These are phyloP conservation scores for Brachystomella parvula DNA, from an alignment of 1,140 invertebrate species.

Conservation along the genomic window DNA sequence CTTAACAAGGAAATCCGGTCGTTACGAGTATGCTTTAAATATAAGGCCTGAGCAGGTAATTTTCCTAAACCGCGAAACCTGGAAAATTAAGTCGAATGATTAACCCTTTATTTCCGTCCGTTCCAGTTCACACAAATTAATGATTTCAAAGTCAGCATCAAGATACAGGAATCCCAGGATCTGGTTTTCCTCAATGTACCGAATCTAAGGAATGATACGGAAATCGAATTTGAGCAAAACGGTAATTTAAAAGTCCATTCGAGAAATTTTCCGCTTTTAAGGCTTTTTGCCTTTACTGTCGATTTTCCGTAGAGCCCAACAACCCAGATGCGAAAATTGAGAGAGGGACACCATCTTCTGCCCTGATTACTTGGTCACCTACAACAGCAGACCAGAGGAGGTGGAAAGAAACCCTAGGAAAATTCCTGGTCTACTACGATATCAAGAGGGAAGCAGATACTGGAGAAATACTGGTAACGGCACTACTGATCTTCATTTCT, in stretches of 20 bases:
- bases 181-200: conserved; percentile 50
- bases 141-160: conserved; percentile 49
- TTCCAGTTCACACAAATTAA: conserved; percentile 15
- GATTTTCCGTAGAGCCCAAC: not conserved
- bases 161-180: conserved; percentile 50
- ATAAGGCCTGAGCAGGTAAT: conserved; percentile 45
- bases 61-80: not conserved
- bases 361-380: conserved; percentile 43
- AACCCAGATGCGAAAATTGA: conserved; percentile 21
- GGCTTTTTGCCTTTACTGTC: not conserved
- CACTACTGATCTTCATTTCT: not conserved
- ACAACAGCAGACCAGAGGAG: conserved; percentile 47
- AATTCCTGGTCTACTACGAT: conserved; percentile 57
- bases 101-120: conserved; percentile 39
- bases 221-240: conserved; percentile 42
- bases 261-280: not conserved
- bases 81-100: not conserved
- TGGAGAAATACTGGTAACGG: conserved; percentile 50
- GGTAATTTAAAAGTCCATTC: conserved; percentile 31
- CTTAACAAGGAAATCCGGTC: conserved; percentile 48
- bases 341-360: too few species aligned
- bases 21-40: conserved; percentile 57
- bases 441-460: conserved; percentile 47
- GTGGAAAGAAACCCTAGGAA: conserved; percentile 45
- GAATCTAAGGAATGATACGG: conserved; percentile 49